Evolutionary conservation across 1,140 invertebrate species (phyloP), one percentile per base, ranked within the genome.

Genomic region (Pomphorhynchus laevis): DNA sequence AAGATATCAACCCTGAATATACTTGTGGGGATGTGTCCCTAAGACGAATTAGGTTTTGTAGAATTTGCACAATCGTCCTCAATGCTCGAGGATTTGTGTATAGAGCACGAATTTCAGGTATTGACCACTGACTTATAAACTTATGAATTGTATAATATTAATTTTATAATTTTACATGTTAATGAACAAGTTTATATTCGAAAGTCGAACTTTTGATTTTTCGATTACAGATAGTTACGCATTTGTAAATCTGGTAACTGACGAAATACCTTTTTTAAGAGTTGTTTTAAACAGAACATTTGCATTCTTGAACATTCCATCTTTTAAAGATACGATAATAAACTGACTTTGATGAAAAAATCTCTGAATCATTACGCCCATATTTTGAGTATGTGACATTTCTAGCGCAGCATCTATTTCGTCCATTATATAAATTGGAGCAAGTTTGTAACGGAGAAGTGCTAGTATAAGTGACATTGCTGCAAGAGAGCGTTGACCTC

Each of bases 301-400:
- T 0, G 89, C 86, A 61, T 98, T 91, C 54, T 77, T 84, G 57
- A 93, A 95, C 74, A 98, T 91, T 20, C 86, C 86, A 58, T 98
- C 80, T 57, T 98, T 98, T 11, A 98, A 63, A 0, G 86, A 95
- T 0, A 98, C 89, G 43, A 98, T 71, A 47, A 98, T 77, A n/a
- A 27, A 27, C 8, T 8, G 25, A 27, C 25, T 8, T n/a, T n/a
- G n/a, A 27, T 8, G n/a, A 27, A 98, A 95, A 58, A 91, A 79
- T 21, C 67, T 67, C 49, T 71, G 72, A 5, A 98, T 62, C 76
- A 95, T 91, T 40, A 66, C 65, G 1, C 86, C 86, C 50, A 95
- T 93, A 59, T 98, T 98, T 57, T 91, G 77, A 5, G 86, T 98
- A 54, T 98, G 86, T 1, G 74, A 84, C 17, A 93, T 65, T 63